phyloP scores from a whole-genome alignment of 2,113 vertebrate genomes.

The Oxyruncus cristatus region DNA sequence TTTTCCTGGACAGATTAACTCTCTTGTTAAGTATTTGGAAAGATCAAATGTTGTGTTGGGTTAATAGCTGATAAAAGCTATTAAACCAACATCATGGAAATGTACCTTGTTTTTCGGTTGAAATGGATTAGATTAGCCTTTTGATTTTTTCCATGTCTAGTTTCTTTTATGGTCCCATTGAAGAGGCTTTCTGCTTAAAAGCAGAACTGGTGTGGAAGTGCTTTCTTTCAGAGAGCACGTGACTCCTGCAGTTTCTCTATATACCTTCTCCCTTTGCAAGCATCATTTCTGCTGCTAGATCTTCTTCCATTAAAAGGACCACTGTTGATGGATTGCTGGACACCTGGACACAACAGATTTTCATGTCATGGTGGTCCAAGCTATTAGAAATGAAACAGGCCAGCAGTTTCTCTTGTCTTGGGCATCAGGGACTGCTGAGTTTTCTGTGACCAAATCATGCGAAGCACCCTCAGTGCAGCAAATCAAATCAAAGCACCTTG shows the following conservation, averaged over 20 bases:
- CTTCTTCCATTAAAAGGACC: neutral
- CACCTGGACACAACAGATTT: neutral
- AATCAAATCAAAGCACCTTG: neutral
- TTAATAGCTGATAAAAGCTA: conserved; percentile 17
- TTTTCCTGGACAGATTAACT: neutral
- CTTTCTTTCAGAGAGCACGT: neutral
- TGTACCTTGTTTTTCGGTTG: neutral
- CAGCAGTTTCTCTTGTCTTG: neutral
- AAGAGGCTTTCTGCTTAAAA: neutral
- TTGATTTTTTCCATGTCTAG: neutral
- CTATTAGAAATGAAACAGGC: neutral
- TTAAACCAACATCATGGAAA: neutral
- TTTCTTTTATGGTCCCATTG: neutral
- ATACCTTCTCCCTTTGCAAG: neutral
- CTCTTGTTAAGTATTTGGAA: neutral
- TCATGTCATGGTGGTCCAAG: neutral
- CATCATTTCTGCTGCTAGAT: neutral
- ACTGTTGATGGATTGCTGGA: neutral
- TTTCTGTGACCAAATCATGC: neutral
- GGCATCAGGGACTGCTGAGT: neutral
- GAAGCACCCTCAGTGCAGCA: neutral
- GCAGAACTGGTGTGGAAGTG: neutral
- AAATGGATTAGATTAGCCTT: neutral
- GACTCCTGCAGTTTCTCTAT: neutral
- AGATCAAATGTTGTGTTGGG: neutral